Base-by-base conservation (phyloP, 2,113 vertebrate genomes). In the Euleptes europaea region DNA sequence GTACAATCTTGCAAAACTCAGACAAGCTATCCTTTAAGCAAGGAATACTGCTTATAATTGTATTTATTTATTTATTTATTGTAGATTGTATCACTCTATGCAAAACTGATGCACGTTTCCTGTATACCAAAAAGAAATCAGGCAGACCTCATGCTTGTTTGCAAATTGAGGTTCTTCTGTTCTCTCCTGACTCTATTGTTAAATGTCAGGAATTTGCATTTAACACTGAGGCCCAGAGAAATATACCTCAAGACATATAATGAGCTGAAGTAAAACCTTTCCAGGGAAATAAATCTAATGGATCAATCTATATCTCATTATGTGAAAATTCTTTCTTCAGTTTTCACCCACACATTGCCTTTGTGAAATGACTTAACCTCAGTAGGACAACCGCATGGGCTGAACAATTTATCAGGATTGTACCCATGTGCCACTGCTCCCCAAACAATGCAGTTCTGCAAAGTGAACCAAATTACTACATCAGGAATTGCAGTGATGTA, bases 111-210 rank as follows among this genome's bases (percentile, higher is more conserved):
- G 73, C 60, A 86, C 47, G 40, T 78, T 88, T 1, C 4, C 84
- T 83, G 51, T 70, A 2, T 1, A 23, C 82, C 82, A 84, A 31
- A 87, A 87, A 77, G 49, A 90, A 85, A 88, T 85, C 19, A 65
- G 19, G 73, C 1, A 84, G 35, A 88, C 12, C 28, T 86, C 87
- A 78, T 54, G 3, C 83, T 88, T 88, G 65, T 40, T 83, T 63
- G 76, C 57, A 91, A 92, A 89, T n/a, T 77, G 11, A 69, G 88
- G 38, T 69, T 92, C 84, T 51, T 83, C 6, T n/a, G 7, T 89
- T 51, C 77, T 80, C 91, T 88, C 80, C 80, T 17, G 70, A 44
- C 10, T 88, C 83, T 77, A 15, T 47, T 90, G 21, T 72, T 87
- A 87, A 89, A 77, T 87, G 57, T 77, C 89, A 89, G 26, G 77